Base-by-base conservation (phyloP, 2,888 invertebrate genomes). In the Hecatera dysodea region DNA sequence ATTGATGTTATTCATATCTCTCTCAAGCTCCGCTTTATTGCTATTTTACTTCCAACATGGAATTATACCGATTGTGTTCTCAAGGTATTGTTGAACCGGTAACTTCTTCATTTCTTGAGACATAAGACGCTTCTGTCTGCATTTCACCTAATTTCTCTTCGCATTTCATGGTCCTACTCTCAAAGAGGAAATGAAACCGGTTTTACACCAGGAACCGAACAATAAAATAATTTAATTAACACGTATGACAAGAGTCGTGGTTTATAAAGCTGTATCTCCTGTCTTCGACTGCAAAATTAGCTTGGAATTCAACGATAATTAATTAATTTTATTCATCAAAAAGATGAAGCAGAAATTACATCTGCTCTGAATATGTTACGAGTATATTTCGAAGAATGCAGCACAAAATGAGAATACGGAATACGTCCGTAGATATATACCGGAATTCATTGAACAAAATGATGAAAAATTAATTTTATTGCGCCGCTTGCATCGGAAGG, bases 381-480 rank as follows among this genome's bases (percentile, higher is more conserved):
- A 36, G 22, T 36, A 15, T 11, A 56, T 46, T 50, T 62, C 42
- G 50, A 53, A 65, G 57, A 72, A 64, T 52, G 52, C 66, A 46
- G 50, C 29, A 61, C 27, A 24, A 74, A 72, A 71, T 63, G 64
- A 65, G 42, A 81, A 62, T 60, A 48, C 44, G 46, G 46, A 68
- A 72, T 70, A 66, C 62, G 27, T 27, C 61, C 52, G 52, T 67
- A 48, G 36, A 39, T 64, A 67, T 65, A 55, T 53, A 24, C 44
- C 50, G n/a, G 53, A 66, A 80, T 71, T 62, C 64, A 67, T 72
- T 64, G 53, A 77, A 55, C 61, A 55, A 66, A 75, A 76, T 76
- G 61, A 84, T 83, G 70, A 84, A 82, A 80, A 75, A 72, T 72
- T 76, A 66, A 71, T 77, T 75, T 72, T 27, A 80, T 80, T 84